phyloP scores from a whole-genome alignment of 1,140 invertebrate species.

The Eumeta japonica region DNA sequence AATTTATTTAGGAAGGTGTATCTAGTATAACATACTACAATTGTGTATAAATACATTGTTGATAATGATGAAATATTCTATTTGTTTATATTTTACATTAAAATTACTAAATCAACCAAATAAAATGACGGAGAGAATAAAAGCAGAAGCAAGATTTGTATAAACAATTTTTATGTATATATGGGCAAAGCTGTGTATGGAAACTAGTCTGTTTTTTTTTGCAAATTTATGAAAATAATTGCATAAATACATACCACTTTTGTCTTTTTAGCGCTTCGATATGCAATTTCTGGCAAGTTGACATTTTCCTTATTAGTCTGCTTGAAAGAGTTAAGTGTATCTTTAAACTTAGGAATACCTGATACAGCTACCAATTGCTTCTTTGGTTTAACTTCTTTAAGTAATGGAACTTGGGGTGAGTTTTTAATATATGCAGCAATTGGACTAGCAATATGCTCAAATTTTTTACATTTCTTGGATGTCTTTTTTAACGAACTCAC shows the following conservation, averaged over 20 bases:
- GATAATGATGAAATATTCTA: too few species aligned
- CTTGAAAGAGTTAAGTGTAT: slow-evolving; percentile 10
- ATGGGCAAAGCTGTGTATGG: too few species aligned
- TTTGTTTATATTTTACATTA: too few species aligned
- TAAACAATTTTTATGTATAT: too few species aligned
- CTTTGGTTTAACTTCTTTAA: slow-evolving; percentile 32
- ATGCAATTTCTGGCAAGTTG: slow-evolving; percentile 27
- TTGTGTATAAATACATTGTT: too few species aligned
- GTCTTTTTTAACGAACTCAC: slow-evolving; percentile 22
- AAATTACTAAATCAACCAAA: too few species aligned
- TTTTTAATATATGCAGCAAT: slow-evolving; percentile 37
- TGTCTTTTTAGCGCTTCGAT: slow-evolving; percentile 34
- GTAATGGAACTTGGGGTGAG: slow-evolving; percentile 27
- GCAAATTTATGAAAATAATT: too few species aligned
- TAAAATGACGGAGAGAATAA: too few species aligned
- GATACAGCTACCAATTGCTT: slow-evolving; percentile 23
- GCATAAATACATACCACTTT: slow-evolving; percentile 25
- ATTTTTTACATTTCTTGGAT: slow-evolving; percentile 20
- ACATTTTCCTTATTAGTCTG: slow-evolving; percentile 28
- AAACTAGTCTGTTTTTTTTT: too few species aligned
- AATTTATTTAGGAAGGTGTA: too few species aligned
- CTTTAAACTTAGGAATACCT: slow-evolving; percentile 24
- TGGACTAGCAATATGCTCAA: slow-evolving; percentile 34
- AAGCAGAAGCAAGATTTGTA: too few species aligned
- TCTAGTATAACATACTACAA: too few species aligned